A percentile compares a stretch with the other conserved stretches of the same genome.
Evolutionary conservation across 2,797 vertebrate species (phyloP).

Genomic region (Pseudomugil tenellus): DNA sequence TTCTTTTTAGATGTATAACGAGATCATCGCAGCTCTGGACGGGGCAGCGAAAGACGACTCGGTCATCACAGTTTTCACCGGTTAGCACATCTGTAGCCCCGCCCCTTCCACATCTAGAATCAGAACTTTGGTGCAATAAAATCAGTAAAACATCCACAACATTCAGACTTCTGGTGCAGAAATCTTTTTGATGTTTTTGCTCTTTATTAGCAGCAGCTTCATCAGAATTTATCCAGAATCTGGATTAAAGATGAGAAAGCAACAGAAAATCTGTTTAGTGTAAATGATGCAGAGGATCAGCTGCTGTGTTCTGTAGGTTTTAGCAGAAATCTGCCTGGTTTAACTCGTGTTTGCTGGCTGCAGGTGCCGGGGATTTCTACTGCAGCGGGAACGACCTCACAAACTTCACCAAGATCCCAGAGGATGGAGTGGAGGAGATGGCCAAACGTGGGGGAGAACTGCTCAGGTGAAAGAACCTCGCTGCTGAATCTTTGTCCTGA

Average conservation of each 20-base stretch:
- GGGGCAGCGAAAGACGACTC: slow-evolving; percentile 87
- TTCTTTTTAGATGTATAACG: slow-evolving; percentile 88
- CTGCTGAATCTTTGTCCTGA: not conserved
- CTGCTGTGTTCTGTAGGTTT: no score
- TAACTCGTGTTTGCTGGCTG: not conserved
- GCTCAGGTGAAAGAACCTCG: slow-evolving; percentile 71
- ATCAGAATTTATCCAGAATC: no score
- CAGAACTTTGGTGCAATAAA: no score
- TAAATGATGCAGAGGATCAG: no score
- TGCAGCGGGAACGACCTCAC: slow-evolving; percentile 94
- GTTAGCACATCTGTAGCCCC: slow-evolving; percentile 64
- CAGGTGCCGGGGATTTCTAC: slow-evolving; percentile 92
- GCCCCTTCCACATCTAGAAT: no score
- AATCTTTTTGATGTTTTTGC: no score
- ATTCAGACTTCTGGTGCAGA: no score
- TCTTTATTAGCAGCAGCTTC: no score
- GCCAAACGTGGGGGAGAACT: slow-evolving; percentile 67
- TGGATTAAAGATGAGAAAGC: no score
- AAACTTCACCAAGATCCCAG: slow-evolving; percentile 81
- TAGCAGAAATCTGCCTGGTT: no score
- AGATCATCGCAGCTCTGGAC: slow-evolving; percentile 87
- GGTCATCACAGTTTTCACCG: slow-evolving; percentile 88
- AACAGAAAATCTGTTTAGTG: no score
- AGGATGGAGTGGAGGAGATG: slow-evolving; percentile 74
- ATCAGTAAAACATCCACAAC: no score